Evolutionary conservation across 2,797 vertebrate genomes (phyloP).

Genomic region (Aphelocoma californica): DNA sequence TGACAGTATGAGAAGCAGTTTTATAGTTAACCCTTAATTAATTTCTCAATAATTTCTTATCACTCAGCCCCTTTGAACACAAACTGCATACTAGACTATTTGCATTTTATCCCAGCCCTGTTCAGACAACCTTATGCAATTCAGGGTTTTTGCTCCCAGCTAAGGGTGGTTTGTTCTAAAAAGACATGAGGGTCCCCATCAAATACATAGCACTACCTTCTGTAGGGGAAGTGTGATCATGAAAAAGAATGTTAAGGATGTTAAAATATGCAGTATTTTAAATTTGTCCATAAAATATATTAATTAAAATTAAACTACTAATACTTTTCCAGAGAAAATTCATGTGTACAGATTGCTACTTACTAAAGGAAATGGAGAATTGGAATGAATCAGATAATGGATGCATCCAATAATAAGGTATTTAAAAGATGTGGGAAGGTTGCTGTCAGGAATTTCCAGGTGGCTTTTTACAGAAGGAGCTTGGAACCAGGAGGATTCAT

Average conservation of each 20-base stretch:
- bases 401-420: not conserved
- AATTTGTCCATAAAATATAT: not conserved
- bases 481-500: not conserved
- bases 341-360: not conserved
- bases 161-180: not conserved
- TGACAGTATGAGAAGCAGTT: not conserved
- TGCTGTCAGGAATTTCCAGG: not conserved
- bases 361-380: not conserved
- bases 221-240: not conserved
- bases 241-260: not conserved
- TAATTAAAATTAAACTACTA: not conserved
- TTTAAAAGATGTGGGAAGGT: not conserved
- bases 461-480: not conserved
- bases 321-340: not conserved
- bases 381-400: not conserved
- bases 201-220: not conserved
- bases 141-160: not conserved
- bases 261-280: not conserved
- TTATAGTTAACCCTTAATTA: not conserved
- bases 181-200: accelerated
- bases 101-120: not conserved
- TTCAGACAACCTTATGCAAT: not conserved
- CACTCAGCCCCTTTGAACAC: not conserved
- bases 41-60: not conserved
- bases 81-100: not conserved